phyloP scores from a whole-genome alignment of 2,888 invertebrate species.

The Notodonta dromedarius region DNA sequence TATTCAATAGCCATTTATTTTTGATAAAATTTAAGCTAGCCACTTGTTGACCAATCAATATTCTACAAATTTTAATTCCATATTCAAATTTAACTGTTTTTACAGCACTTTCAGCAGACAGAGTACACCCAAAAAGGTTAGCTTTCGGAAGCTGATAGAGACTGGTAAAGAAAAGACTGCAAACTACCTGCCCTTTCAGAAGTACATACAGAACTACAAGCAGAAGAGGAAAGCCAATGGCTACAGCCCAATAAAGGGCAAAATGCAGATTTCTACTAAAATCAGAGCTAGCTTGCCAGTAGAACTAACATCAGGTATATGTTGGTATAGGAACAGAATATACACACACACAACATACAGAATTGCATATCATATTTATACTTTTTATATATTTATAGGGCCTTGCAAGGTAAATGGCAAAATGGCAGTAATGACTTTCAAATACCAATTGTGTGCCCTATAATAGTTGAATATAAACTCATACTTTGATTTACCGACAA shows the following conservation, averaged over 20 bases:
- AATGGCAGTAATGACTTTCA: no score
- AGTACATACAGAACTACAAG: slow-evolving; percentile 73
- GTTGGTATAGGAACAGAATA: no score
- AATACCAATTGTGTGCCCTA: no score
- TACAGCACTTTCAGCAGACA: slow-evolving; percentile 70
- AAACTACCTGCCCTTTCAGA: slow-evolving; percentile 87
- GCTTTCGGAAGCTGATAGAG: slow-evolving; percentile 76
- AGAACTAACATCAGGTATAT: slow-evolving; percentile 66
- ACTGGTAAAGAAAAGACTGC: slow-evolving; percentile 75
- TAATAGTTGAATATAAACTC: no score
- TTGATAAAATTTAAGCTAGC: no score
- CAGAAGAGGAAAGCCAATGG: slow-evolving; percentile 66
- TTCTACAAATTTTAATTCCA: no score
- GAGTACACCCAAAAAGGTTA: slow-evolving; percentile 78
- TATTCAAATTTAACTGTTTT: slow-evolving; percentile 18
- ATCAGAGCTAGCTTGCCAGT: slow-evolving; percentile 62
- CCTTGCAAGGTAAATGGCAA: no score
- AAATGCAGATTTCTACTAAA: slow-evolving; percentile 64
- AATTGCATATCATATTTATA: no score
- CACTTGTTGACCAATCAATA: no score
- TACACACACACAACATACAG: no score
- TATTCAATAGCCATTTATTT: not conserved
- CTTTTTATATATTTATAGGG: no score
- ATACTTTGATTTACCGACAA: not conserved
- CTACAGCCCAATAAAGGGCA: slow-evolving; percentile 71